phyloP scores from a whole-genome alignment of 2,113 vertebrate genomes.

The human (Homo sapiens) region DNA sequence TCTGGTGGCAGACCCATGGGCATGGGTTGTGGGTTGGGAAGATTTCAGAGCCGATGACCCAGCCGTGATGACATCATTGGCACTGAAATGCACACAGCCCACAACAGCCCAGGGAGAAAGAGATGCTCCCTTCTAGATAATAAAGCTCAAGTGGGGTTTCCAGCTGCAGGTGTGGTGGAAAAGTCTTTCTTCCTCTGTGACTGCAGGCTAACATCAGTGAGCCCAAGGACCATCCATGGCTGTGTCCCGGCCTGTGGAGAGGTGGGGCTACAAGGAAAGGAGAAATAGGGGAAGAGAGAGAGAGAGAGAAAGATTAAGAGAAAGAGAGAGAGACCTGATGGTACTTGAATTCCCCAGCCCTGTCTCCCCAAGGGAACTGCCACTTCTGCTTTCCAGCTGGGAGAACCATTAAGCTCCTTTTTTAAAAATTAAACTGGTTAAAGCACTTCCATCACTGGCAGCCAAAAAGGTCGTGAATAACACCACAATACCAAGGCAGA shows the following conservation, averaged over 20 bases:
- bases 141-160: neutral
- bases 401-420: neutral
- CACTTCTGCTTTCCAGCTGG: neutral
- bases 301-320: neutral
- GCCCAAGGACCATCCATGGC: neutral
- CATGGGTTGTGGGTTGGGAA: fast-evolving
- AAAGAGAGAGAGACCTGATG: fast-evolving
- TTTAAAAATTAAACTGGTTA: neutral
- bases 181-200: neutral
- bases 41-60: neutral
- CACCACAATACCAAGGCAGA: fast-evolving
- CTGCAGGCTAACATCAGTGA: neutral
- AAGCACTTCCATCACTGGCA: neutral
- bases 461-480: neutral
- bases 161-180: neutral
- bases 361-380: neutral
- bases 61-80: fast-evolving
- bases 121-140: neutral
- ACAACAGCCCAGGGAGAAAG: neutral
- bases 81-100: no score
- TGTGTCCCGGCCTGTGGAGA: neutral
- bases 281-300: neutral
- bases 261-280: neutral
- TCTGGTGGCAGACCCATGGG: neutral
- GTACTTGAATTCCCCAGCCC: neutral